Conservation (phyloP, 2,797 vertebrate species). For the Lutjanus campechanus region DNA sequence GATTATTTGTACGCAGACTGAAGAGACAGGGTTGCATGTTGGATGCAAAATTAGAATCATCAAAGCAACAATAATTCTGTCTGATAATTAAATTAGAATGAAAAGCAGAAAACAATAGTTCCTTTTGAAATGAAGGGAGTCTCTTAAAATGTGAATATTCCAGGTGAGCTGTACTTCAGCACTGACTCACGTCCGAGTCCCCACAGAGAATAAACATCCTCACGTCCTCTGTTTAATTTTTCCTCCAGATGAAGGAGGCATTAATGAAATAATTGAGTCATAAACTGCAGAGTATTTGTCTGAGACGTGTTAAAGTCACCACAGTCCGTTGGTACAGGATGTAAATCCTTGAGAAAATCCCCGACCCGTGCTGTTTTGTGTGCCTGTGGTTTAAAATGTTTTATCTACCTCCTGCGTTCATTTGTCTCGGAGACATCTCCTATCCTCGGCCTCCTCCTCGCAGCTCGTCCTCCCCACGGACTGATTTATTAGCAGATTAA, state of each 20-base stretch:
- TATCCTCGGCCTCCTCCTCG: constrained; percentile 43
- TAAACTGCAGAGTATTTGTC: constrained; percentile 47
- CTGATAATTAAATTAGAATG: too few species aligned
- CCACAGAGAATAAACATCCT: constrained; percentile 2
- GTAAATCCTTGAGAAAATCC: constrained; percentile 52
- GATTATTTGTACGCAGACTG: too few species aligned
- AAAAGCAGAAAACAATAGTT: too few species aligned
- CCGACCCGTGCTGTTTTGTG: constrained; percentile 1
- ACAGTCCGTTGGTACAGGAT: not conserved
- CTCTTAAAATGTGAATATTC: not conserved
- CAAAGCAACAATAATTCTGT: too few species aligned
- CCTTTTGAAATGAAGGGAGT: too few species aligned
- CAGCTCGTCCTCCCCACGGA: constrained; percentile 2
- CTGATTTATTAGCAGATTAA: constrained; percentile 89
- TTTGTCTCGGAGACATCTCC: constrained; percentile 52
- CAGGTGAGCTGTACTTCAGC: not conserved
- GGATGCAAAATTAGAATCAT: too few species aligned
- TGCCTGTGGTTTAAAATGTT: constrained; percentile 19
- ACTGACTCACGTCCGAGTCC: not conserved
- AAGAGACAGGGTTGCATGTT: too few species aligned
- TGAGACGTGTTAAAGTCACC: constrained; percentile 5
- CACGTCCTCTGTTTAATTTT: not conserved
- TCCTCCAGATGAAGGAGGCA: not conserved
- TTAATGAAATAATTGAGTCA: constrained; percentile 37
- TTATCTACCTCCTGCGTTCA: constrained; percentile 33